Evolutionary conservation across 2,797 vertebrate genomes (phyloP).

Genomic region (Echiichthys vipera): DNA sequence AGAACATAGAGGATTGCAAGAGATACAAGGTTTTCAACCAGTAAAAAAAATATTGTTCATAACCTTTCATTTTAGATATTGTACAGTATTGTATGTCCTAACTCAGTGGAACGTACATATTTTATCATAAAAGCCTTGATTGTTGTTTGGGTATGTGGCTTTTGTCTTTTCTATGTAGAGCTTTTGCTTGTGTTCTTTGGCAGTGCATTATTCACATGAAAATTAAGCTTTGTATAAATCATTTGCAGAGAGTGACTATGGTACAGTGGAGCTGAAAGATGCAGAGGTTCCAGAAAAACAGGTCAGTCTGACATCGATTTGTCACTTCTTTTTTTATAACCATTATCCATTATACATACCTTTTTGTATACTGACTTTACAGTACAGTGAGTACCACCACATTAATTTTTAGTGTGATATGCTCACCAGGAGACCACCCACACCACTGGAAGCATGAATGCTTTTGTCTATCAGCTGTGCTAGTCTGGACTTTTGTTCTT

Average conservation of each 20-base stretch:
- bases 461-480: slow-evolving; percentile 21
- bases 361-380: slow-evolving; percentile 8
- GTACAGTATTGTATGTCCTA: not conserved
- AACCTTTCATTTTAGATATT: not conserved
- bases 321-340: not conserved
- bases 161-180: not conserved
- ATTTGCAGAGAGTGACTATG: slow-evolving; percentile 78
- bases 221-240: slow-evolving; percentile 29
- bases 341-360: not conserved
- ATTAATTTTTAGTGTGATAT: slow-evolving; percentile 28
- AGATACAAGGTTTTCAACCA: slow-evolving; percentile 32
- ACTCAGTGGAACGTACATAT: not conserved
- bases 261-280: slow-evolving; percentile 71
- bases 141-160: slow-evolving; percentile 4
- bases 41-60: not conserved
- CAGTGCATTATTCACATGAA: not conserved
- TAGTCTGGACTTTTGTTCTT: slow-evolving; percentile 23
- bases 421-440: slow-evolving; percentile 23
- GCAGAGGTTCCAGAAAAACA: slow-evolving; percentile 64
- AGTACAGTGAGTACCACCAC: not conserved
- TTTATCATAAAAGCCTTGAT: slow-evolving; percentile 5
- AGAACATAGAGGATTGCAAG: not conserved
- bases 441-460: slow-evolving; percentile 8
- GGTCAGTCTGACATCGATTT: slow-evolving; percentile 64
- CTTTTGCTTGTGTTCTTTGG: slow-evolving; percentile 1